Base-by-base conservation (phyloP, 2,888 invertebrate species). In the Noctua fimbriata region DNA sequence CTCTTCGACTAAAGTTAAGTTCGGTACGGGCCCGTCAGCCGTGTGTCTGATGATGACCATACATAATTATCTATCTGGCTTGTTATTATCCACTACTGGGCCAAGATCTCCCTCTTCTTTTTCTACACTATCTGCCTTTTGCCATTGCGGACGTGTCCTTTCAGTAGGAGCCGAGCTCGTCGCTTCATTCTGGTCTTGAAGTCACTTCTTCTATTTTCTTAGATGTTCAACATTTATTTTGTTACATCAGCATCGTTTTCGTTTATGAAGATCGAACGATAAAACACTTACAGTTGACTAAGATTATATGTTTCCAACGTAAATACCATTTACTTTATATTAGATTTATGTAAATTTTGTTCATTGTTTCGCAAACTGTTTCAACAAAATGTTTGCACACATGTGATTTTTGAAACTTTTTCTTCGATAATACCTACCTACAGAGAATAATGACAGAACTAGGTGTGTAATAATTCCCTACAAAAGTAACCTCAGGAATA, bases 341-440 rank as follows among this genome's bases (percentile, higher is more conserved):
- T 28, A 63, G 36, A 69, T 81, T 78, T 78, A 67, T 67, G 58
- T 60, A 44, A 79, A 84, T 49, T 32, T 28, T 41, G 66, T 21
- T 24, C 32, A 58, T 32, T 58, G 49, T 70, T 58, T 32, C 18
- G 44, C 49, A 71, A 60, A 81, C 47, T 80, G 36, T 71, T 80
- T 44, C 58, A 60, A 71, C 36, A 81, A 52, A 28, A 44, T 66
- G 58, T 82, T 85, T 66, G 69, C 66, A 44, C 83, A 83, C 83
- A 83, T 55, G 16, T 66, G 82, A 7, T 36, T 65, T 60, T 60
- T 60, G 16, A n/a, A n/a, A 58, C n/a, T 60, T 28, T 60, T 60
- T 60, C 28, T 32, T 12, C 21, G 4, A 24, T 14, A 12, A 44
- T 24, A 65, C 32, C 3, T 36, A 36, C 41, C 24, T 14, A 41